Evolutionary conservation across 2,113 vertebrate species (phyloP).

Genomic region (Rhynchomys soricoides): DNA sequence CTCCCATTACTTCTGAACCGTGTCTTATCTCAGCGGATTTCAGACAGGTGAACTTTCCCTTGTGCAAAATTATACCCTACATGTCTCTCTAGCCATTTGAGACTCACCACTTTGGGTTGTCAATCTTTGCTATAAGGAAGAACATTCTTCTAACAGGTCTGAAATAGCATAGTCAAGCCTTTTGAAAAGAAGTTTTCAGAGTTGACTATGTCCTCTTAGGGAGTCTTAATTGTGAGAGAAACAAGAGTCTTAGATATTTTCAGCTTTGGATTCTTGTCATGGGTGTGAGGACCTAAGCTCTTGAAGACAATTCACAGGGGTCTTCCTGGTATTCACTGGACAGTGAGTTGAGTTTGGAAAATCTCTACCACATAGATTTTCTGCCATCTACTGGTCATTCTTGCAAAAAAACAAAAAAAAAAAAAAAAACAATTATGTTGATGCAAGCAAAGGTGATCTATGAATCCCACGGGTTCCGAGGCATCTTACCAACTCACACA

Average conservation of each 20-base stretch:
- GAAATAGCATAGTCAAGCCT: background rate
- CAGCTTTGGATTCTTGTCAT: background rate
- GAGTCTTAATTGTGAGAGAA: background rate
- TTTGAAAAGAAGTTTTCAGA: conserved; percentile 10
- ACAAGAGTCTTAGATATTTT: background rate
- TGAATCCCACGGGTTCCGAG: no score
- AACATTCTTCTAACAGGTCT: background rate
- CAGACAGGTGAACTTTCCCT: background rate
- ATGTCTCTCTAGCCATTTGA: background rate
- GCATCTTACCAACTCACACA: background rate
- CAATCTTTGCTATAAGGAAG: background rate
- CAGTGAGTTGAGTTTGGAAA: background rate
- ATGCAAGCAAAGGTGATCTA: background rate
- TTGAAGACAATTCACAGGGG: background rate
- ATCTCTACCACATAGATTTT: background rate
- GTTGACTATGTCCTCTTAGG: background rate
- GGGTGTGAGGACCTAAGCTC: background rate
- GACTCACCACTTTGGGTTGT: background rate
- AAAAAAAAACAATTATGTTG: background rate
- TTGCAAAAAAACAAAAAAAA: conserved; percentile 31
- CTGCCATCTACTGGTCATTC: conserved; percentile 59
- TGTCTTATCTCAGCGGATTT: background rate
- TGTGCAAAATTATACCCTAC: background rate
- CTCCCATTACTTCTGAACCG: background rate
- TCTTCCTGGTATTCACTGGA: background rate